phyloP scores from a whole-genome alignment of 2,113 vertebrate genomes.

The Ceyx melanurus region DNA sequence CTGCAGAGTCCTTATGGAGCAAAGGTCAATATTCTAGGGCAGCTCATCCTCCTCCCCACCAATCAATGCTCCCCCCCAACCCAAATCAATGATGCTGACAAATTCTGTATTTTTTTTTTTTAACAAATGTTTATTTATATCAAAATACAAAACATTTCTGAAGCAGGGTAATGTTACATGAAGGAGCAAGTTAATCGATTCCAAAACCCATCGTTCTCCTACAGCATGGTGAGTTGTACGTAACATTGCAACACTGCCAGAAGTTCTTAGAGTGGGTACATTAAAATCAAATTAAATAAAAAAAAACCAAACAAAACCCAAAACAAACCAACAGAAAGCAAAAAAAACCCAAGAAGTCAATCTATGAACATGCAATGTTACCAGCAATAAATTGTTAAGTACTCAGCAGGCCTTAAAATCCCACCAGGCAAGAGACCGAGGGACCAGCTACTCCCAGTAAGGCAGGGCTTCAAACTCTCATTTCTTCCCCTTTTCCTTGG shows the following conservation, averaged over 20 bases:
- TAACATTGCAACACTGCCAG: conserved; percentile 70
- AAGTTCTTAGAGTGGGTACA: conserved; percentile 58
- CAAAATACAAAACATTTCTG: conserved; percentile 87
- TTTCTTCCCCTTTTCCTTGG: conserved; percentile 8
- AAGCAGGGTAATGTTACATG: conserved; percentile 82
- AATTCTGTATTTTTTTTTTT: conserved; percentile 27
- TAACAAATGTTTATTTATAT: conserved; percentile 84
- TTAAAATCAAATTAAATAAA: not conserved
- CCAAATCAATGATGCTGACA: rapidly evolving
- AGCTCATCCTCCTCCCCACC: not conserved
- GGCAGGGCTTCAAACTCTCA: conserved; percentile 52
- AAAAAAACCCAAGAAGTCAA: not conserved
- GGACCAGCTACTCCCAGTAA: conserved; percentile 46
- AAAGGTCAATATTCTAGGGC: not conserved
- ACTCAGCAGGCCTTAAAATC: conserved; percentile 74
- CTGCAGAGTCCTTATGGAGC: not conserved
- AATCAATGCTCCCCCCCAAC: not conserved
- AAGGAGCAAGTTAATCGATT: conserved; percentile 73
- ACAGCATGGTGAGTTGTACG: conserved; percentile 57
- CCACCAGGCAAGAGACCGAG: conserved; percentile 68
- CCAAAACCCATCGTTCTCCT: conserved; percentile 68
- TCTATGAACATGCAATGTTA: conserved; percentile 76
- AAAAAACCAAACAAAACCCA: not conserved
- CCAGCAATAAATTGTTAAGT: conserved; percentile 59
- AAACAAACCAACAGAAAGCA: not conserved